Evolutionary conservation across 2,888 invertebrate genomes (phyloP).

Genomic region (Scaptomyza flava): DNA sequence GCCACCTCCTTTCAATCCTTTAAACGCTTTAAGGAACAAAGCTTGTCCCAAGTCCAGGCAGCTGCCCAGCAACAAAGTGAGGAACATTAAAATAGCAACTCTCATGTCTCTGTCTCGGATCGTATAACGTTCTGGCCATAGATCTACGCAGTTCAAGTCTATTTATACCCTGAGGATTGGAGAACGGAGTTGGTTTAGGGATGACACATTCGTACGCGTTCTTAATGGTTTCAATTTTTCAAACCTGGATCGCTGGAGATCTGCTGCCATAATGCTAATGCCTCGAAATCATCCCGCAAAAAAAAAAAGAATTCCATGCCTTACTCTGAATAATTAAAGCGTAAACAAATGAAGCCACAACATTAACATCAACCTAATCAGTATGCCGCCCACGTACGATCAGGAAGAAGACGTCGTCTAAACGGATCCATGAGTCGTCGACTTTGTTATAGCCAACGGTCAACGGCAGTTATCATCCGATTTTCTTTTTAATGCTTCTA

Average conservation of each 20-base stretch:
- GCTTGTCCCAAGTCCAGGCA: constrained; percentile 46
- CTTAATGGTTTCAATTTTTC: constrained; percentile 61
- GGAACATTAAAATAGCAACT: constrained; percentile 17
- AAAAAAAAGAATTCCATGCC: constrained; percentile 49
- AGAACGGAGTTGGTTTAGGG: constrained; percentile 19
- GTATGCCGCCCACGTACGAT: constrained; percentile 64
- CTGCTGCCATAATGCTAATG: constrained; percentile 60
- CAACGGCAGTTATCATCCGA: constrained; percentile 35
- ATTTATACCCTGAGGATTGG: constrained; percentile 62
- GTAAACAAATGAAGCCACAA: constrained; percentile 32
- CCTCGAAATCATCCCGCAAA: constrained; percentile 37
- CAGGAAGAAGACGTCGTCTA: constrained; percentile 33
- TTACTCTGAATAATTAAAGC: constrained; percentile 55
- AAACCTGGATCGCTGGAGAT: constrained; percentile 59
- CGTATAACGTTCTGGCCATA: constrained; percentile 46
- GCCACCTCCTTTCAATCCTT: constrained; percentile 27
- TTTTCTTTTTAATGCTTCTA: constrained; percentile 4
- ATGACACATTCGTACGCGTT: constrained; percentile 65
- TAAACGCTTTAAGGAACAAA: constrained; percentile 60
- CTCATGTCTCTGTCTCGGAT: constrained; percentile 37
- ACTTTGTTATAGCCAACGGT: constrained; percentile 14
- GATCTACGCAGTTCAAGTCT: constrained; percentile 41
- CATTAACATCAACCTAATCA: constrained; percentile 21
- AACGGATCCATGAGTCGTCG: constrained; percentile 43
- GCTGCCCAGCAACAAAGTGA: constrained; percentile 36